Evolutionary conservation across 2,113 vertebrate species (phyloP).

Genomic region (Sapajus apella): DNA sequence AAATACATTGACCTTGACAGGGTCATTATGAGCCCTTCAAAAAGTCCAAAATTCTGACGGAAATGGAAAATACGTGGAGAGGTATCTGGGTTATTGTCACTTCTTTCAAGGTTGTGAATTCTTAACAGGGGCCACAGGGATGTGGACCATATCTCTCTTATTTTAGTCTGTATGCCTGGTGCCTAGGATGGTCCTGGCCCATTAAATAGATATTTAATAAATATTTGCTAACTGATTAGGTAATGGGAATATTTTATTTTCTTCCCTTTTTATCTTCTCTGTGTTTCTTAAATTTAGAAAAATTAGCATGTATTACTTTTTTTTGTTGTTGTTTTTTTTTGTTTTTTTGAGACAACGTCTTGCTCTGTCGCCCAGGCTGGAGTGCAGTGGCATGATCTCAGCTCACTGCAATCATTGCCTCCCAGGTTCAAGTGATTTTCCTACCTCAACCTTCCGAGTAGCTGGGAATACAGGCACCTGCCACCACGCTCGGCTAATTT

Average conservation of each 20-base stretch:
- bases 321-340: neutral
- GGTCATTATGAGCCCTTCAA: neutral
- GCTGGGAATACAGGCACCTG: too few species aligned
- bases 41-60: neutral
- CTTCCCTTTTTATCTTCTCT: neutral
- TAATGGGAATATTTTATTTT: neutral
- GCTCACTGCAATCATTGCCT: too few species aligned
- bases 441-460: too few species aligned
- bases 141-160: neutral
- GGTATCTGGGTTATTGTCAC: neutral
- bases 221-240: neutral
- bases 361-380: too few species aligned
- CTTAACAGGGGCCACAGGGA: neutral
- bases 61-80: neutral
- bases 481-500: too few species aligned
- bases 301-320: neutral
- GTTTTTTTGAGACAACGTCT: too few species aligned
- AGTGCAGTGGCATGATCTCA: too few species aligned
- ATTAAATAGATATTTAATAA: neutral
- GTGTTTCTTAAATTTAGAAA: constrained; percentile 16
- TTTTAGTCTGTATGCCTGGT: neutral
- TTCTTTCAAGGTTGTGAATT: neutral
- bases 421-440: too few species aligned
- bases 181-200: neutral
- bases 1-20: neutral